Evolutionary conservation across 2,797 vertebrate genomes (phyloP), one percentile per base, ranked within the genome.

Genomic region (Dipus sagitta): DNA sequence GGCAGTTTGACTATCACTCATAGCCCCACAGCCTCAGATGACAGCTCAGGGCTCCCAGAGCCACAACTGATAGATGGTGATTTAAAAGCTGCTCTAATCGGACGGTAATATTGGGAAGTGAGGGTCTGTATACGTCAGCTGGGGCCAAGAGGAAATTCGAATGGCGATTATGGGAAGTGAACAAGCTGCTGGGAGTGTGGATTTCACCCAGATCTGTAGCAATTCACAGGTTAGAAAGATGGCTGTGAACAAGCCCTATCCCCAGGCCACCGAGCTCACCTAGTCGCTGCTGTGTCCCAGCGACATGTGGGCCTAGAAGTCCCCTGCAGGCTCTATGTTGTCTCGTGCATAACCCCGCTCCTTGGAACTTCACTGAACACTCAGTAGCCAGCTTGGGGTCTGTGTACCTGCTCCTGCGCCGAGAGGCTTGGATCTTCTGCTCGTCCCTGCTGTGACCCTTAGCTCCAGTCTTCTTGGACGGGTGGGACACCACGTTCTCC

Each of bases 11-110:
- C 52, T 38, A 11, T 18, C 10, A 58, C 60, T 18, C 38, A 64
- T 70, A 20, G 0, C 17, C 1, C 34, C 18, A 42, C 2, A 58
- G 89, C 38, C 60, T 47, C 6, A 0, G 65, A 78, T 15, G 0
- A 21, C 54, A 58, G 13, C 64, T 1, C 0, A 0, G n/a, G 62
- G 60, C n/a, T 88, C 62, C 34, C 1, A 42, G 84, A 64, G 52
- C 32, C 0, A 21, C 91, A 91, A 87, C 54, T 64, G 93, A 89
- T 38, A 38, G 87, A 24, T 18, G 76, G 65, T 1, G 18, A 88
- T 75, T 76, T 32, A 90, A 94, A 85, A 79, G 72, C 80, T 72
- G 18, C 84, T 90, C 83, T 92, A 95, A 95, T 77, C 3, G 17
- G 88, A 72, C 72, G 80, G 28, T 71, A 92, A 95, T 30, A 81